Evolutionary conservation across 2,888 invertebrate species (phyloP), one percentile per base, ranked within the genome.

Genomic region (Agrotis exclamationis): DNA sequence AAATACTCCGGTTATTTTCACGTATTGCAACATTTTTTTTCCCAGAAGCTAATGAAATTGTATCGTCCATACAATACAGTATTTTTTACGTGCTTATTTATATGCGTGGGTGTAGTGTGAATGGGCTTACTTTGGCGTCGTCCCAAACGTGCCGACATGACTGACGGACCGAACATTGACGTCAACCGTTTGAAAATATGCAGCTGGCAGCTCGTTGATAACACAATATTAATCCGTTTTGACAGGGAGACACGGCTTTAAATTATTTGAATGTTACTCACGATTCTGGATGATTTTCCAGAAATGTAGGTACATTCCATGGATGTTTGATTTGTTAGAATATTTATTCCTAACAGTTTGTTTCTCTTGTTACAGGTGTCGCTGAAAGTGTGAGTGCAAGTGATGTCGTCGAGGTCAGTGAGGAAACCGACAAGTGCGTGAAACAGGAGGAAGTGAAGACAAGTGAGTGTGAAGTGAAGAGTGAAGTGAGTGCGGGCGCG

Each of bases 401-500:
- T 93, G 93, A 95, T 95, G 95, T 93, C 87, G 90, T 88, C 89
- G 91, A 92, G 80, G 92, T 92, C 89, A 94, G 93, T 94, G 94
- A 93, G 89, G 92, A 92, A 90, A 92, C 87, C 86, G 90, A 89
- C 90, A 94, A 95, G 95, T 95, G 96, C 92, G 93, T 93, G 87
- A 95, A 93, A 88, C 88, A 90, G 80, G 94, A 93, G 89, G 92
- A 92, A 89, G 93, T 92, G 92, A 92, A 90, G 89, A 81, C 89
- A 82, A 93, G 93, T 93, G 94, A 89, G 87, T 90, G 94, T 94
- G 95, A 93, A 95, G 95, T 95, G 95, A 90, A 91, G 92, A 93
- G 95, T 95, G 95, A 92, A 93, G 93, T 93, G 93, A 93, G 92
- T 92, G 90, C 88, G 90, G 93, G 91, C 93, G 94, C 94, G 94